phyloP scores from a whole-genome alignment of 2,797 vertebrate genomes.

The Poeciliopsis turneri region DNA sequence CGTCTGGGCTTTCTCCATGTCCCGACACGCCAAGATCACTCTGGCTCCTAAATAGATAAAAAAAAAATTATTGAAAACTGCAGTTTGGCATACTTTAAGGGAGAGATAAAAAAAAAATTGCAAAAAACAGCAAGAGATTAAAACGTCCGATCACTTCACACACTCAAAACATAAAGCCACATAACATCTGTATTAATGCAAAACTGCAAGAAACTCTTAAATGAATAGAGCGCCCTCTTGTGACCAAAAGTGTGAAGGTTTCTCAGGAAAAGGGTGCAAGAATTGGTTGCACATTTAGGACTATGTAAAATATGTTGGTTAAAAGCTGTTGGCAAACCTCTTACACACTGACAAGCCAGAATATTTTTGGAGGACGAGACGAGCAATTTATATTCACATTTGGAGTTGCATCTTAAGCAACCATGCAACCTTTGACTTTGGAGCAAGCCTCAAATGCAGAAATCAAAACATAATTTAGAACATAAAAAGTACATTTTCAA shows the following conservation, averaged over 20 bases:
- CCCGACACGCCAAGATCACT: constrained; percentile 89
- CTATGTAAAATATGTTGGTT: too few relatives aligned
- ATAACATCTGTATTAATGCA: too few relatives aligned
- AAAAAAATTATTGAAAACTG: not conserved
- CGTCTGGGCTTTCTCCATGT: constrained; percentile 81
- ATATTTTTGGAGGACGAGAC: too few relatives aligned
- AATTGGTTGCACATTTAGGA: too few relatives aligned
- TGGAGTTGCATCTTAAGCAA: too few relatives aligned
- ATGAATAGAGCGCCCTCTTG: constrained; percentile 24
- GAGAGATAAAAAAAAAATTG: not conserved
- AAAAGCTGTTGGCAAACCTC: too few relatives aligned
- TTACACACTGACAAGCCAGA: too few relatives aligned
- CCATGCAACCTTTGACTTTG: too few relatives aligned
- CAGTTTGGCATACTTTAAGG: not conserved
- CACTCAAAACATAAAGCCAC: not conserved
- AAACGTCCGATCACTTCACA: not conserved
- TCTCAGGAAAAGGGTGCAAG: not conserved
- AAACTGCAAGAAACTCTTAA: not conserved
- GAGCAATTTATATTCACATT: too few relatives aligned
- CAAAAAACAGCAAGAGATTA: not conserved
- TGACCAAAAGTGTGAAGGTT: constrained; percentile 7
- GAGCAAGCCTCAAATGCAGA: too few relatives aligned
- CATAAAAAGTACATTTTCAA: too few relatives aligned
- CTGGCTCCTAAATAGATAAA: constrained; percentile 80
- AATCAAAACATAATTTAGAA: too few relatives aligned